Percentiles rank a stretch among this genome's conserved stretches.
Evolutionary conservation across 1,140 invertebrate species (phyloP).

Genomic region (Vanessa atalanta): DNA sequence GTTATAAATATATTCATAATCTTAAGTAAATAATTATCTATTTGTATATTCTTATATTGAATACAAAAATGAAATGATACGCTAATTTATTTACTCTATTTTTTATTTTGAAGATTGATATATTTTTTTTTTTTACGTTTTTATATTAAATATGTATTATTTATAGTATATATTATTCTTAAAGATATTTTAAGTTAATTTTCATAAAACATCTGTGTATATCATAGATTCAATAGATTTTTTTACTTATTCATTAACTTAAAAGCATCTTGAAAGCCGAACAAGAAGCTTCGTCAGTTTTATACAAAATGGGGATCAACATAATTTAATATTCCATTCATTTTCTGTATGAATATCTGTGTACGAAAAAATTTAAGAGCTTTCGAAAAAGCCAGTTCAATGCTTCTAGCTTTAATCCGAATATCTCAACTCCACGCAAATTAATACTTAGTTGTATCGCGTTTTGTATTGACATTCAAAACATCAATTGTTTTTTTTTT

Average conservation of each 20-base stretch:
- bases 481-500: no score
- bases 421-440: neutral
- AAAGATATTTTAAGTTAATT: slow-evolving; percentile 28
- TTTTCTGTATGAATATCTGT: slow-evolving; percentile 75
- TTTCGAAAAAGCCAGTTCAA: slow-evolving; percentile 46
- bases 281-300: slow-evolving; percentile 78
- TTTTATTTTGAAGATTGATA: no score
- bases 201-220: slow-evolving; percentile 30
- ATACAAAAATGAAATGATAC: no score
- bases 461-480: neutral
- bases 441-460: neutral
- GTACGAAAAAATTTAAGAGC: slow-evolving; percentile 61
- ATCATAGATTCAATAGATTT: slow-evolving; percentile 74
- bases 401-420: neutral
- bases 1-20: no score
- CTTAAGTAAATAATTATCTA: no score
- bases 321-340: slow-evolving; percentile 80
- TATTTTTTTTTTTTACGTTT: no score
- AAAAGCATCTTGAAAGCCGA: slow-evolving; percentile 79
- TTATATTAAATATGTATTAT: neutral
- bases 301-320: slow-evolving; percentile 74
- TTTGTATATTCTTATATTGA: no score
- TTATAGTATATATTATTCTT: slow-evolving; percentile 10
- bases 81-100: no score
- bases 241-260: slow-evolving; percentile 78